Evolutionary conservation across 1,140 invertebrate species (phyloP).

Genomic region (Tetramorium parvispinum): DNA sequence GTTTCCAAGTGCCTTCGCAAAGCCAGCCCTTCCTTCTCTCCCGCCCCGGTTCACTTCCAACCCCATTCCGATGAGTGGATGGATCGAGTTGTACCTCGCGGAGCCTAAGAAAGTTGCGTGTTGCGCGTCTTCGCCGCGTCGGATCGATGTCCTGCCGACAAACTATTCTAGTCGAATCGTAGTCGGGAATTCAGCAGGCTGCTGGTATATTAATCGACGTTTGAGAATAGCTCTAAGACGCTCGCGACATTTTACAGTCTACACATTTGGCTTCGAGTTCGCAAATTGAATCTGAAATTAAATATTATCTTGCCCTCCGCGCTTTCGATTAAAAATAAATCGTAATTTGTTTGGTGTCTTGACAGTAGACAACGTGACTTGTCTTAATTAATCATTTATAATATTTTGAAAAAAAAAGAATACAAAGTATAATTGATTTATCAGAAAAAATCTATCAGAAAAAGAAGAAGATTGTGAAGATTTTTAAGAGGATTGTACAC

Average conservation of each 20-base stretch:
- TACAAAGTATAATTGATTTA: neutral
- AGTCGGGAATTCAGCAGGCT: constrained; percentile 17
- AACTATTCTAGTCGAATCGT: constrained; percentile 47
- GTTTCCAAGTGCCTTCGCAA: constrained; percentile 17
- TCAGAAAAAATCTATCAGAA: too few species aligned
- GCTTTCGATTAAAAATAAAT: neutral
- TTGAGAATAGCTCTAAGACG: constrained; percentile 29
- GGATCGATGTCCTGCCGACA: constrained; percentile 47
- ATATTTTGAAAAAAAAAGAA: neutral
- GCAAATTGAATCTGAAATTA: neutral
- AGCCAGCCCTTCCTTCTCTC: neutral
- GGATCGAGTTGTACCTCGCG: constrained; percentile 50
- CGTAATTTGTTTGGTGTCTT: neutral
- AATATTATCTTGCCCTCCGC: neutral
- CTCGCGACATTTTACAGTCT: neutral
- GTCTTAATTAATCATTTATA: neutral
- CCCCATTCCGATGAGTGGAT: constrained; percentile 20
- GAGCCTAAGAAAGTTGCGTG: constrained; percentile 53
- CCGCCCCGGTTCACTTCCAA: neutral
- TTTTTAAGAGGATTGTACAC: neutral
- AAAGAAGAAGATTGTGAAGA: neutral
- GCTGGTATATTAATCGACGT: constrained; percentile 48
- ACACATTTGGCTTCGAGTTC: neutral
- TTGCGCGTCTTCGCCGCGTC: constrained; percentile 33
- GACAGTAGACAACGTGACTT: neutral